A percentile compares a stretch with the other conserved stretches of the same genome.
Evolutionary conservation across 2,888 invertebrate species (phyloP).

Genomic region (Chelonus formosanus): DNA sequence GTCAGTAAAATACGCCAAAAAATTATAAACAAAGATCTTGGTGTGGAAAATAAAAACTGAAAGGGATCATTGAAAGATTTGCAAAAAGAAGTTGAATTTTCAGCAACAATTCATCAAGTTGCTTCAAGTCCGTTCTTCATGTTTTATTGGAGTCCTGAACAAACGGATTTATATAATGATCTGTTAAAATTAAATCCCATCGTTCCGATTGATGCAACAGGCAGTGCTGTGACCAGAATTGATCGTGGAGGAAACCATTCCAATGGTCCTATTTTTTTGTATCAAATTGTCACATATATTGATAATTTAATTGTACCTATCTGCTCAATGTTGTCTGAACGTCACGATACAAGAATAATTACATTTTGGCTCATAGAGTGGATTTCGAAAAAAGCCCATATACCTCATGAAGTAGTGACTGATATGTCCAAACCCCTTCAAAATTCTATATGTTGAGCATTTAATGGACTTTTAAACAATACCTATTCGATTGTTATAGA

Average conservation of each 20-base stretch:
- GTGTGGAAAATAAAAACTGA: slow-evolving; percentile 20
- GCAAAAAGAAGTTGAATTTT: slow-evolving; percentile 20
- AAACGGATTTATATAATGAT: slow-evolving; percentile 30
- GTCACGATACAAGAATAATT: slow-evolving; percentile 26
- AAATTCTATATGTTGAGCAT: slow-evolving; percentile 30
- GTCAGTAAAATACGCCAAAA: slow-evolving; percentile 26
- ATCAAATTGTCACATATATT: slow-evolving; percentile 28
- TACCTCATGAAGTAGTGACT: slow-evolving; percentile 30
- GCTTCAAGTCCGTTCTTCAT: slow-evolving; percentile 6
- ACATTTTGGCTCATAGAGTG: slow-evolving; percentile 27
- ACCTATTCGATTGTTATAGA: slow-evolving; percentile 22
- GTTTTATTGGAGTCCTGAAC: slow-evolving; percentile 26
- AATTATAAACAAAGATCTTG: slow-evolving; percentile 24
- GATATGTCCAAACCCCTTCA: slow-evolving; percentile 32
- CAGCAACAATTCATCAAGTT: slow-evolving; percentile 12
- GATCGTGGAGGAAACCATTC: slow-evolving; percentile 5
- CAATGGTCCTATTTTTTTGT: slow-evolving; percentile 29
- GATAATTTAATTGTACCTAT: slow-evolving; percentile 26
- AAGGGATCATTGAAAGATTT: slow-evolving; percentile 22
- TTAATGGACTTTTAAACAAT: slow-evolving; percentile 25
- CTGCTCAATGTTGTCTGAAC: slow-evolving; percentile 26
- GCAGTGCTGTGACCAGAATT: slow-evolving; percentile 25
- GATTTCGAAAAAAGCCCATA: slow-evolving; percentile 15
- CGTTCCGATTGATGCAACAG: slow-evolving; percentile 33
- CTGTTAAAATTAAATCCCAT: slow-evolving; percentile 21